Evolutionary conservation across 2,888 invertebrate species (phyloP).

Genomic region (Drosophila kanekoi): DNA sequence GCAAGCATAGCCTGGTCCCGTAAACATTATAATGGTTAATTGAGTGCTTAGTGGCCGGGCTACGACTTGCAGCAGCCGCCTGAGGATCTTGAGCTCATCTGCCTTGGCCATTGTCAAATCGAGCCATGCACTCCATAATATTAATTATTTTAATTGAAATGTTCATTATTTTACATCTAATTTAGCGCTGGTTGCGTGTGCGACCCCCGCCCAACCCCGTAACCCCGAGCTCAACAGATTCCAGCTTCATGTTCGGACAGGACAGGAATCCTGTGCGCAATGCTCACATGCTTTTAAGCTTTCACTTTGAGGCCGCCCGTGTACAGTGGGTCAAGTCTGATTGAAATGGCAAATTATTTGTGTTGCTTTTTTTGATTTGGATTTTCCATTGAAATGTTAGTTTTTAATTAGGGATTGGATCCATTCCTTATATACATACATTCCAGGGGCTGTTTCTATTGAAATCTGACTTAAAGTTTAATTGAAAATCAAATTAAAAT

Average conservation of each 20-base stretch:
- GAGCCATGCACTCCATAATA: conserved; percentile 66
- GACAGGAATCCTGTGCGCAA: conserved; percentile 38
- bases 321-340: conserved; percentile 35
- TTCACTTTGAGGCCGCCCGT: conserved; percentile 37
- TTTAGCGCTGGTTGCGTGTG: conserved; percentile 69
- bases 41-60: conserved; percentile 77
- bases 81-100: conserved; percentile 56
- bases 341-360: background rate
- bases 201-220: conserved; percentile 13
- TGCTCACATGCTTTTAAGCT: conserved; percentile 58
- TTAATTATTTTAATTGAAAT: conserved; percentile 81
- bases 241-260: conserved; percentile 33
- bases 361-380: background rate
- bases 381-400: background rate
- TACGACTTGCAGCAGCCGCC: conserved; percentile 38
- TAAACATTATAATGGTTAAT: conserved; percentile 81
- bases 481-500: too few relatives aligned
- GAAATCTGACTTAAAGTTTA: too few relatives aligned
- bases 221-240: conserved; percentile 10
- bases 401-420: too few relatives aligned
- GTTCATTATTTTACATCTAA: conserved; percentile 81
- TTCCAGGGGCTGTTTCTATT: too few relatives aligned
- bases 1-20: conserved; percentile 54
- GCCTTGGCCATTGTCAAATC: conserved; percentile 42
- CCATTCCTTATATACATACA: too few relatives aligned